Base-by-base conservation (phyloP, 2,113 vertebrate species). In the Cricetomys ansorgei region DNA sequence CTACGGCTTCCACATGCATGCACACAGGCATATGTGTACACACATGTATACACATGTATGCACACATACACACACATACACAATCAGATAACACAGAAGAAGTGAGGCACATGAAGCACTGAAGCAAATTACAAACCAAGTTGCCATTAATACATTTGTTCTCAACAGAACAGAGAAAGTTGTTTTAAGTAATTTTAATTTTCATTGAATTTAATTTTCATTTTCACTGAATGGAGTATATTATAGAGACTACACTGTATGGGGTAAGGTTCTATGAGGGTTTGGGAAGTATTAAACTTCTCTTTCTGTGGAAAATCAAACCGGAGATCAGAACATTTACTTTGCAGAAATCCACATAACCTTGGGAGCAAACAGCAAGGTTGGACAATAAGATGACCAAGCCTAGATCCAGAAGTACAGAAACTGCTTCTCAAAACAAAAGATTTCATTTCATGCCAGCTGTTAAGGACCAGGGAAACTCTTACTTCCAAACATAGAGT, bases 131-230 rank as follows among this genome's bases (percentile, higher is more conserved):
- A 81, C 12, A 43, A 81, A 59, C 25, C 34, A 31, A 64, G 72
- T 84, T 88, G 57, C 70, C 40, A 80, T 80, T 50, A 34, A n/a
- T 23, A 29, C n/a, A n/a, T 64, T 72, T 84, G n/a, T 57, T 57
- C 48, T 73, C 67, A 64, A 40, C 37, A 92, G 59, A 97, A 92
- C 73, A 19, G 31, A 79, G 31, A 9, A 29, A 37, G 43, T 65
- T 40, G 7, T 79, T 70, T 65, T 43, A 50, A 73, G 55, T 95
- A 70, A 73, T 67, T 88, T 96, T 84, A 31, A 84, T 88, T 91
- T 93, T 88, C 27, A 70, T 94, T 72, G 31, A 77, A 7, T 23
- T 40, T 1, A 5, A n/a, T 70, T 88, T 50, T 45, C n/a, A 50
- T 34, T 43, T 48, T 11, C 37, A 72, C n/a, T 76, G 50, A 89